These are phyloP conservation scores for Microcebus murinus DNA, from an alignment of 2,113 vertebrate species.

Conservation along the genomic window DNA sequence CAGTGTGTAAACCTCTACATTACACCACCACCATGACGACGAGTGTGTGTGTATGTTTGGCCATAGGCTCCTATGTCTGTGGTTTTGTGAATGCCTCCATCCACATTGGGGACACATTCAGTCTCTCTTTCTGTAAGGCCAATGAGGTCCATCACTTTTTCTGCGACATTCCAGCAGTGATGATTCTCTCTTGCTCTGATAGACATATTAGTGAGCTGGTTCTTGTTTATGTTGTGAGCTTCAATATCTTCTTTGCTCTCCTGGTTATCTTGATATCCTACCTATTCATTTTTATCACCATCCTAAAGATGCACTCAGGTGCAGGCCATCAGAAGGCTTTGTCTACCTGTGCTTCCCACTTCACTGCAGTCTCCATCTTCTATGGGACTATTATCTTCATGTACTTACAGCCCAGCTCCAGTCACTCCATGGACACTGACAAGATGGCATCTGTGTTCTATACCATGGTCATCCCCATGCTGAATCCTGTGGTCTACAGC, in stretches of 20 bases:
- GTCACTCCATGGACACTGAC: constrained; percentile 49
- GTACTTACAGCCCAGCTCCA: constrained; percentile 59
- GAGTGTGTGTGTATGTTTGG: neutral
- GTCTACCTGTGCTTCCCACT: constrained; percentile 48
- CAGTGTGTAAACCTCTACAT: constrained; percentile 44
- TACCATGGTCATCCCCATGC: constrained; percentile 53
- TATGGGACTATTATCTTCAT: constrained; percentile 53
- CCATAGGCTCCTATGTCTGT: neutral
- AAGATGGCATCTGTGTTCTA: constrained; percentile 51
- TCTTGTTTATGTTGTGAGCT: constrained; percentile 15
- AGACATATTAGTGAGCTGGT: neutral
- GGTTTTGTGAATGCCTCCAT: constrained; percentile 47
- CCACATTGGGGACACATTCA: neutral
- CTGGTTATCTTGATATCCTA: constrained; percentile 45
- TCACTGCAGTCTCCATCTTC: constrained; percentile 52
- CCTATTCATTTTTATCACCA: constrained; percentile 7
- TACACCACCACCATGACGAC: constrained; percentile 42
- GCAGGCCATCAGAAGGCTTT: neutral
- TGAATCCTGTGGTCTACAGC: constrained; percentile 65
- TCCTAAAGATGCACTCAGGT: constrained; percentile 18
- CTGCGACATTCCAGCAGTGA: constrained; percentile 50
- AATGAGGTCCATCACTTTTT: constrained; percentile 60
- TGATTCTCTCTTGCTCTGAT: constrained; percentile 62
- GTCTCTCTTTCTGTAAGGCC: constrained; percentile 39
- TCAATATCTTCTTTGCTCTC: constrained; percentile 24